Evolutionary conservation across 2,888 invertebrate genomes (phyloP).

Genomic region (Encarsia formosa): DNA sequence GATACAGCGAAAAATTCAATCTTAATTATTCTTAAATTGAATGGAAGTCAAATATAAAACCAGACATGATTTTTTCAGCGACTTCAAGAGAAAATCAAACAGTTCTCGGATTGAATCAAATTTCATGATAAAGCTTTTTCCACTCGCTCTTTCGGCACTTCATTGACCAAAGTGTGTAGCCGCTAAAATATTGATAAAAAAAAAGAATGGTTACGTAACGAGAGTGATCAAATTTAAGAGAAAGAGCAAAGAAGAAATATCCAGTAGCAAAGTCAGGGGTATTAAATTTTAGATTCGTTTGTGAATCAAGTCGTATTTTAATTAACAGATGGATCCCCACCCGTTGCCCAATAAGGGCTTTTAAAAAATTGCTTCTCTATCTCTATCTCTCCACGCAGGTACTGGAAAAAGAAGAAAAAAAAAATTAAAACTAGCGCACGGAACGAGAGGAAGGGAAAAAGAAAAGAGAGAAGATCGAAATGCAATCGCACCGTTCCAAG

Average conservation of each 20-base stretch:
- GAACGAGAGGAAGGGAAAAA: background rate
- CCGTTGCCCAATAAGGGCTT: constrained; percentile 24
- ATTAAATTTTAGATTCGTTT: constrained; percentile 26
- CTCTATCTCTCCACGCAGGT: background rate
- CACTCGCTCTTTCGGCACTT: too few relatives aligned
- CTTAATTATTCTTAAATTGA: too few relatives aligned
- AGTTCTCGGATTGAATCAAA: too few relatives aligned
- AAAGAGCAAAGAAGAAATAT: constrained; percentile 6
- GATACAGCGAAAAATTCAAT: too few relatives aligned
- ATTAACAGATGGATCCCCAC: constrained; percentile 27
- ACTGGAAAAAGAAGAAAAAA: constrained; percentile 1
- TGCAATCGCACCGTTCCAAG: constrained; percentile 19
- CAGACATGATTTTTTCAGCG: too few relatives aligned
- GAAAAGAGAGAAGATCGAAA: constrained; percentile 19
- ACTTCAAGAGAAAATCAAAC: too few relatives aligned
- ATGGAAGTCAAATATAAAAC: too few relatives aligned
- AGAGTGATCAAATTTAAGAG: constrained; percentile 20
- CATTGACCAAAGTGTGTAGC: too few relatives aligned
- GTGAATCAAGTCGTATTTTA: constrained; percentile 24
- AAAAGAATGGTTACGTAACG: too few relatives aligned
- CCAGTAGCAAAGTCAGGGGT: constrained; percentile 1
- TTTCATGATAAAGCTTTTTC: too few relatives aligned
- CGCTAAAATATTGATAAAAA: too few relatives aligned
- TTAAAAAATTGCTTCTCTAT: constrained; percentile 20
- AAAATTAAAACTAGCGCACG: background rate